A percentile compares a stretch with the other conserved stretches of the same genome.
Conservation (phyloP, 2,113 vertebrate species). For the Mesitornis unicolor region DNA sequence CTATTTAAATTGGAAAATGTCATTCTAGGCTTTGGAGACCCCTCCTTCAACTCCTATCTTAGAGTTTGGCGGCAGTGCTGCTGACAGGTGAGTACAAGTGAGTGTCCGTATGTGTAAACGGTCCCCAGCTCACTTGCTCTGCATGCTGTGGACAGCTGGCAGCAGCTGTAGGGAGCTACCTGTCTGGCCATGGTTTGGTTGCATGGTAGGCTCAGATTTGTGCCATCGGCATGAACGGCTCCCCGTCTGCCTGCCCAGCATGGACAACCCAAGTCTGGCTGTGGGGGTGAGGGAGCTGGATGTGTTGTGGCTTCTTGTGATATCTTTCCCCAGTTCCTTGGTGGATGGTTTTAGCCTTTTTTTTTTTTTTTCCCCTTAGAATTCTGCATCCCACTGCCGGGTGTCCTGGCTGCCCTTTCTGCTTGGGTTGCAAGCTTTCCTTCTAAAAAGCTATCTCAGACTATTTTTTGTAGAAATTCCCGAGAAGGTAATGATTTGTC, state of each 20-base stretch:
- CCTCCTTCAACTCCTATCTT: not conserved
- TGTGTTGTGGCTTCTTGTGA: not conserved
- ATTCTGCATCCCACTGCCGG: not conserved
- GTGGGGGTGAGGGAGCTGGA: not conserved
- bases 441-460: not conserved
- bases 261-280: not conserved
- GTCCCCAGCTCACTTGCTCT: not conserved
- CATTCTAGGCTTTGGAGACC: not conserved
- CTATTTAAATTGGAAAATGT: not conserved
- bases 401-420: not conserved
- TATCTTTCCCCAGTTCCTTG: not conserved
- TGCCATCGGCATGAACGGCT: not conserved
- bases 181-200: not conserved
- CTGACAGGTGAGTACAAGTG: not conserved
- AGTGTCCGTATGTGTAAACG: fast-evolving
- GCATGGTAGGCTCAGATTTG: not conserved
- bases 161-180: not conserved
- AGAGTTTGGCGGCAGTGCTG: not conserved
- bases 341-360: not conserved
- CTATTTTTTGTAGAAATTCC: not conserved
- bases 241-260: fast-evolving
- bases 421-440: not conserved
- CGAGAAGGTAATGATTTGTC: not conserved
- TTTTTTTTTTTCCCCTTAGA: too few species aligned
- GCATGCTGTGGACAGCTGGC: not conserved